A percentile compares a stretch with the other conserved stretches of the same genome.
Conservation (phyloP, 1,140 invertebrate genomes). For the Conus ventricosus region DNA sequence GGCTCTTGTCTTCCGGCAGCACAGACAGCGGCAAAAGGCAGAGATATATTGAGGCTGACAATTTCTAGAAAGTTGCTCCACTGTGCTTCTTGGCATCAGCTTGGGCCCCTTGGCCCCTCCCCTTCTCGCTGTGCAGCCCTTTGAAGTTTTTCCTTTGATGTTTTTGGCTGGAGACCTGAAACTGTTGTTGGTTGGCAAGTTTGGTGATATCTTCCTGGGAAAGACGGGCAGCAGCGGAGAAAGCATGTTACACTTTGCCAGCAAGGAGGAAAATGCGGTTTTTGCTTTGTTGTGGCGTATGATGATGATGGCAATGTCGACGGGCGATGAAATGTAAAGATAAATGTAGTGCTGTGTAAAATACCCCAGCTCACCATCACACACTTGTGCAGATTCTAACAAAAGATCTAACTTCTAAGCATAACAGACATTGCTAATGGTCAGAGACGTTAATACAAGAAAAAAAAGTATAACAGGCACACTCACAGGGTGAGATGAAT, state of each 20-base stretch:
- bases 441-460: too few relatives aligned
- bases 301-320: too few relatives aligned
- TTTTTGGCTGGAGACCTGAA: conserved; percentile 15
- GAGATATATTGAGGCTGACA: conserved; percentile 13
- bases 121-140: neutral
- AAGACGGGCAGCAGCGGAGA: neutral
- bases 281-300: too few relatives aligned
- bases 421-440: too few relatives aligned
- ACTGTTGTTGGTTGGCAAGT: conserved; percentile 17
- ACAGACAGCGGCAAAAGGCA: neutral
- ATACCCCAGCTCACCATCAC: too few relatives aligned
- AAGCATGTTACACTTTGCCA: neutral
- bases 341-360: too few relatives aligned
- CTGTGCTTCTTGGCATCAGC: conserved; percentile 18
- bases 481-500: too few relatives aligned
- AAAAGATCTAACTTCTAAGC: too few relatives aligned
- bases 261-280: too few relatives aligned
- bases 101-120: neutral
- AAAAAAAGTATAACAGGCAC: too few relatives aligned
- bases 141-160: conserved; percentile 15
- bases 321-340: too few relatives aligned
- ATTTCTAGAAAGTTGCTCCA: conserved; percentile 20
- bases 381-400: too few relatives aligned
- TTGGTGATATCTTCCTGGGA: neutral
- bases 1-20: neutral